Percentiles rank a stretch among this genome's conserved stretches.
Evolutionary conservation across 2,888 invertebrate species (phyloP).

Genomic region (Unio pictorum): DNA sequence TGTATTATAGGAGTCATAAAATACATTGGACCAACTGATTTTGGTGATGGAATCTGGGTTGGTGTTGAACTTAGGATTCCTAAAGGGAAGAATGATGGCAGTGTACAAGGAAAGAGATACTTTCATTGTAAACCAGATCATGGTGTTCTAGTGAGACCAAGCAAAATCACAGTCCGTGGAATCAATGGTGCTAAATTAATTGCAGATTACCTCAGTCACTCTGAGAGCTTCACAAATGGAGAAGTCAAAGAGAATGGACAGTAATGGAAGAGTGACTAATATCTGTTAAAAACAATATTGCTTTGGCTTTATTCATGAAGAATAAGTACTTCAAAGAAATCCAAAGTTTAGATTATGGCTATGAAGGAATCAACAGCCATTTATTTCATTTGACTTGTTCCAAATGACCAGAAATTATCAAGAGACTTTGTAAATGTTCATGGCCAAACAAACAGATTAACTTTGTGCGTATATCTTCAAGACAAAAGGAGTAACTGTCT

Average conservation of each 20-base stretch:
- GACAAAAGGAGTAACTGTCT: too few species aligned
- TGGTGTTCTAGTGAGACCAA: conserved; percentile 70
- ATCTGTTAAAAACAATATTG: too few species aligned
- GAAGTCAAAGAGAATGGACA: conserved; percentile 19
- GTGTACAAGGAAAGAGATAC: conserved; percentile 68
- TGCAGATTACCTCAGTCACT: conserved; percentile 31
- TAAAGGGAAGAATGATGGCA: conserved; percentile 71
- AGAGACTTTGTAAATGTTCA: too few species aligned
- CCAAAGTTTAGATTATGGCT: too few species aligned
- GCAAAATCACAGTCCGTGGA: conserved; percentile 72
- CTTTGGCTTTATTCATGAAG: too few species aligned
- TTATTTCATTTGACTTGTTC: too few species aligned
- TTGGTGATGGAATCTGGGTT: conserved; percentile 74
- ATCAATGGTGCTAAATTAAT: conserved; percentile 73
- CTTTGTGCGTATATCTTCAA: too few species aligned
- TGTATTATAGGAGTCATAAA: conserved; percentile 67
- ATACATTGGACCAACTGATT: conserved; percentile 73
- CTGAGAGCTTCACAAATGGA: conserved; percentile 9
- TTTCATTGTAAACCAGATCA: conserved; percentile 67
- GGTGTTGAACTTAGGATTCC: conserved; percentile 73
- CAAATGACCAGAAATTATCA: too few species aligned
- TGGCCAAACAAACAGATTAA: too few species aligned
- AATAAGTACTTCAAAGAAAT: too few species aligned
- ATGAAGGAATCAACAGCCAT: too few species aligned
- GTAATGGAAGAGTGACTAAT: background rate